Base-by-base conservation (phyloP, 2,888 invertebrate species). In the Aleiodes testaceus region DNA sequence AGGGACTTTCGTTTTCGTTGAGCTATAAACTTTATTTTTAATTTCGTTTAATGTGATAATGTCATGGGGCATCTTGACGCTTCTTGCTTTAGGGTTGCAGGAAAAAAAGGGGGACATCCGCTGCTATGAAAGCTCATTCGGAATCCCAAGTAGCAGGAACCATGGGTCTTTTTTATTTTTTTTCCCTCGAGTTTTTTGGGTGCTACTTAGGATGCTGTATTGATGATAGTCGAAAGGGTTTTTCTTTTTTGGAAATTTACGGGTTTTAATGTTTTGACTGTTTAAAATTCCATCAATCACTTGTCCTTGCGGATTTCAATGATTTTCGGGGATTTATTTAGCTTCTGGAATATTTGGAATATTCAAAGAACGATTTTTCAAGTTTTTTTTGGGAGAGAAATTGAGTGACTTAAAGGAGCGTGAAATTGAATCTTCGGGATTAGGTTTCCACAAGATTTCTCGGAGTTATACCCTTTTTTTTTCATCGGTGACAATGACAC, bases 71-170 rank as follows among this genome's bases (percentile, higher is more conserved):
- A 65, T 26, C 47, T 18, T 14, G n/a, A 11, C 30, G n/a, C 50
- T 66, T 42, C 14, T 52, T 20, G 16, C 42, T 52, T 66, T 66
- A 52, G 52, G 50, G 65, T 22, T 47, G 66, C 47, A 66, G 63
- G 70, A 65, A 66, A 73, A 53, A 64, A 67, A 68, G 69, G 72
- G 14, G 61, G 22, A 77, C 78, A 80, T 82, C 79, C 81, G 80
- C 77, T 71, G 69, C 53, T 71, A 71, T 59, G 69, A 72, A 74
- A 66, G 59, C 79, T 79, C 75, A 81, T 81, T 76, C 73, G 71
- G 79, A 82, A 82, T 82, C 79, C 78, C 73, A 75, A 77, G 75
- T 79, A 76, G 75, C 66, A 67, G 53, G 69, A 74, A 65, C 73
- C 72, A 53, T 61, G 44, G 18, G 18, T 20, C n/a, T 22, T 42